These are phyloP conservation scores for Drosophila rellima DNA, from an alignment of 2,888 invertebrate genomes.

Conservation along the genomic window DNA sequence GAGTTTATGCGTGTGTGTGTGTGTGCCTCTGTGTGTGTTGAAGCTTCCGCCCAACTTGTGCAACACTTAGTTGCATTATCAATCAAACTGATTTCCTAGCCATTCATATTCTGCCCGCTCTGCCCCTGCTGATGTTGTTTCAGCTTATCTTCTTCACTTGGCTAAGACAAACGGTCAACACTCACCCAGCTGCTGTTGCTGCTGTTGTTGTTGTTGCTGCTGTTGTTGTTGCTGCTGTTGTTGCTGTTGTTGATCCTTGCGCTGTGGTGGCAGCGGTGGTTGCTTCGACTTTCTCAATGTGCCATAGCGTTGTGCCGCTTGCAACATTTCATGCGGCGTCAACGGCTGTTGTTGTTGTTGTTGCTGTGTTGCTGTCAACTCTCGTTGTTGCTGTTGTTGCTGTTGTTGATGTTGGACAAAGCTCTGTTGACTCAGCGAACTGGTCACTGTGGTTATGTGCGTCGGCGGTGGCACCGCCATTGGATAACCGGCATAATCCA, in stretches of 20 bases:
- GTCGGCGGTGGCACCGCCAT: constrained; percentile 53
- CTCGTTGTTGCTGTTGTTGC: constrained; percentile 3
- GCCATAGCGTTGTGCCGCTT: constrained; percentile 81
- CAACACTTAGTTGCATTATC: constrained; percentile 82
- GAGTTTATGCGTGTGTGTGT: background rate
- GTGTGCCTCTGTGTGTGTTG: constrained; percentile 3
- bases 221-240: constrained; percentile 71
- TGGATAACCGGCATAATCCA: constrained; percentile 81
- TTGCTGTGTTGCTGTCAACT: constrained; percentile 35
- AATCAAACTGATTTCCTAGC: constrained; percentile 82
- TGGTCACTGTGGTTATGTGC: constrained; percentile 78
- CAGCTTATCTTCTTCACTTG: constrained; percentile 37
- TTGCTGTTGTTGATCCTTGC: constrained; percentile 76
- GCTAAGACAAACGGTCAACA: constrained; percentile 55
- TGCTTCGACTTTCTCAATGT: constrained; percentile 80
- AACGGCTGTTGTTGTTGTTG: constrained; percentile 46
- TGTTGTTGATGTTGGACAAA: constrained; percentile 61
- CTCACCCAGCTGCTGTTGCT: constrained; percentile 79
- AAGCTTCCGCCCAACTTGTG: constrained; percentile 10
- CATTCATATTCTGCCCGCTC: constrained; percentile 45
- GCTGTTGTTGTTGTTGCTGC: constrained; percentile 64
- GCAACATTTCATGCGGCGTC: constrained; percentile 70
- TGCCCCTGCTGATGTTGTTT: background rate
- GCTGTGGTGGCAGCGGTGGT: constrained; percentile 74
- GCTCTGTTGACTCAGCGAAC: constrained; percentile 79